phyloP scores from a whole-genome alignment of 2,888 invertebrate species.

The Noctuana brunneofusca region DNA sequence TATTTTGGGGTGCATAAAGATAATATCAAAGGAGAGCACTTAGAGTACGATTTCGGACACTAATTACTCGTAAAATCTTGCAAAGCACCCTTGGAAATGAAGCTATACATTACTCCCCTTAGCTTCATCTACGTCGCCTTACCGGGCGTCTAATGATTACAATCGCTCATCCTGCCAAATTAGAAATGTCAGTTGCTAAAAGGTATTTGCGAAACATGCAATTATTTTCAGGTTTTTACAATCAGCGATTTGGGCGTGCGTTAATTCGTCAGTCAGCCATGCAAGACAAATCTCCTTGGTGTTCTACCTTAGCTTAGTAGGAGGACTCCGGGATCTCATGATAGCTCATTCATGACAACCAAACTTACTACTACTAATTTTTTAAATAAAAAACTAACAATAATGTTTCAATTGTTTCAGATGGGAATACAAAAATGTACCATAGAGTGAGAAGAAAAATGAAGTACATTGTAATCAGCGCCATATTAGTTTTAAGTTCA shows the following conservation, averaged over 20 bases:
- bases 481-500: conserved; percentile 57
- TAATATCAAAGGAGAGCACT: neutral
- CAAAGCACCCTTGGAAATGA: conserved; percentile 12
- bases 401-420: conserved; percentile 56
- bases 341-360: too few relatives aligned
- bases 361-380: too few relatives aligned
- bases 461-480: conserved; percentile 54
- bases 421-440: conserved; percentile 64
- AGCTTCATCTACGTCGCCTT: conserved; percentile 9
- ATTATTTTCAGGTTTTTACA: too few relatives aligned
- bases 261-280: too few relatives aligned
- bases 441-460: conserved; percentile 69
- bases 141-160: conserved; percentile 51
- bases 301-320: too few relatives aligned
- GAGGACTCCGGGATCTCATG: too few relatives aligned
- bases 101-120: conserved; percentile 7
- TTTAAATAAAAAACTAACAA: neutral
- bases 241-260: too few relatives aligned
- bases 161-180: conserved; percentile 67
- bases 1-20: conserved; percentile 1
- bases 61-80: conserved; percentile 17
- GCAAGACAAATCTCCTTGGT: too few relatives aligned
- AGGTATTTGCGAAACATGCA: too few relatives aligned
- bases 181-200: conserved; percentile 52
- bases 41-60: conserved; percentile 9